A percentile compares a stretch with the other conserved stretches of the same genome.
Conservation (phyloP, 2,797 vertebrate genomes). For the Loriculus beryllinus region DNA sequence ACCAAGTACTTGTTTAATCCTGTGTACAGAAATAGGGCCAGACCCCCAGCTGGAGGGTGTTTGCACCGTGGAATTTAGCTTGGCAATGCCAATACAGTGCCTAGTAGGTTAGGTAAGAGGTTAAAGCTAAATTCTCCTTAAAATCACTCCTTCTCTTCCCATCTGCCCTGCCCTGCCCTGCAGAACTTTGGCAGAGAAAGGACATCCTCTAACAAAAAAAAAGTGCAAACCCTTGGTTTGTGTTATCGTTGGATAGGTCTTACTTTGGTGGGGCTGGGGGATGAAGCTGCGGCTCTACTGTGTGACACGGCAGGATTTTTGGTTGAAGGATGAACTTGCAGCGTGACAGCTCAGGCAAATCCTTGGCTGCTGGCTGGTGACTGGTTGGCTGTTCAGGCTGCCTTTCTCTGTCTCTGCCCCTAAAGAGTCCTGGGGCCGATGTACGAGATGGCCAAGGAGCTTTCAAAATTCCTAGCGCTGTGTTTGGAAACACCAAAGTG, state of each 20-base stretch:
- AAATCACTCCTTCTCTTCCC: neutral
- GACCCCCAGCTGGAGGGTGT: constrained; percentile 34
- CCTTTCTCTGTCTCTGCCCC: neutral
- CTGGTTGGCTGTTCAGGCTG: neutral
- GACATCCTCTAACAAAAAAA: neutral
- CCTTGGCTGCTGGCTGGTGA: neutral
- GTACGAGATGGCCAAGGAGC: neutral
- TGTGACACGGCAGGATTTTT: neutral
- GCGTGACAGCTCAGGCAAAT: neutral
- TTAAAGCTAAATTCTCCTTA: constrained; percentile 19
- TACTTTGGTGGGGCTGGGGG: neutral
- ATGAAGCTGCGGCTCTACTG: neutral
- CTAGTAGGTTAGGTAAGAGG: constrained; percentile 7
- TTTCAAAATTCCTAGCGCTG: neutral
- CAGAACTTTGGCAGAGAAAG: constrained; percentile 14
- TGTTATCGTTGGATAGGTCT: neutral
- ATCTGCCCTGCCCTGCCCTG: constrained; percentile 17
- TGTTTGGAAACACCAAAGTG: neutral
- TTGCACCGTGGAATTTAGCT: neutral
- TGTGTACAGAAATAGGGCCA: neutral
- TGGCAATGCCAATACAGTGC: neutral
- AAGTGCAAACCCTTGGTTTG: neutral
- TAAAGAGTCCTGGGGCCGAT: neutral
- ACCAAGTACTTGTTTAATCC: constrained; percentile 46
- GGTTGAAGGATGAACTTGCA: neutral